phyloP scores from a whole-genome alignment of 2,113 vertebrate genomes.

The Aldabrachelys gigantea region DNA sequence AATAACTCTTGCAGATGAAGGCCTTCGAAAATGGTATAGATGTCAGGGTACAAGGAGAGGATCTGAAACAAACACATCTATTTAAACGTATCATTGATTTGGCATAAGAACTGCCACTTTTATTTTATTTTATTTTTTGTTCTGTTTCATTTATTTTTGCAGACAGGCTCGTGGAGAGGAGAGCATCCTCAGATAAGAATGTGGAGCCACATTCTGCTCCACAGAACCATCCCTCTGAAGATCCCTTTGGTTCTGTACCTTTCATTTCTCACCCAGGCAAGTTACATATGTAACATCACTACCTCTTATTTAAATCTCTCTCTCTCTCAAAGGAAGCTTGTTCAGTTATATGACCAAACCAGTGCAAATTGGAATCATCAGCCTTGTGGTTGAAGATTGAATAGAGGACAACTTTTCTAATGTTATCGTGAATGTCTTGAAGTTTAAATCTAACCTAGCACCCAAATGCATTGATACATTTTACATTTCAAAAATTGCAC shows the following conservation, averaged over 20 bases:
- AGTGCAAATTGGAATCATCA: background rate
- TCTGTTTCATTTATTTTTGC: constrained; percentile 80
- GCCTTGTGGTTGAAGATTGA: background rate
- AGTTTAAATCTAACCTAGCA: accelerated
- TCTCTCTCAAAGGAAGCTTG: background rate
- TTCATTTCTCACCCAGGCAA: constrained; percentile 98
- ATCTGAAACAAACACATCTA: background rate
- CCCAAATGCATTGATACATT: background rate
- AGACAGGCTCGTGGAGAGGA: constrained; percentile 90
- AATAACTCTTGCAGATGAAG: background rate
- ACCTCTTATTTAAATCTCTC: background rate
- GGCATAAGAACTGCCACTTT: constrained; percentile 58
- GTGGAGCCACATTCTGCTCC: constrained; percentile 77
- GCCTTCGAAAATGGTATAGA: background rate
- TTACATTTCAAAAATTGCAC: accelerated
- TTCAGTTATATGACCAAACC: background rate
- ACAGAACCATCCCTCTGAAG: constrained; percentile 85
- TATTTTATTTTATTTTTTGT: constrained; percentile 81
- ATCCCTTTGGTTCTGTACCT: constrained; percentile 94
- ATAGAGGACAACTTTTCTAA: background rate
- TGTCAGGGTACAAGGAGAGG: background rate
- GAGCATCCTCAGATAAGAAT: constrained; percentile 80
- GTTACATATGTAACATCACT: constrained; percentile 78
- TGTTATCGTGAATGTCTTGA: background rate
- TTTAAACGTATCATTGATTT: constrained; percentile 4